Conservation (phyloP, 2,797 vertebrate genomes). For the Ctenosaura bakeri region DNA sequence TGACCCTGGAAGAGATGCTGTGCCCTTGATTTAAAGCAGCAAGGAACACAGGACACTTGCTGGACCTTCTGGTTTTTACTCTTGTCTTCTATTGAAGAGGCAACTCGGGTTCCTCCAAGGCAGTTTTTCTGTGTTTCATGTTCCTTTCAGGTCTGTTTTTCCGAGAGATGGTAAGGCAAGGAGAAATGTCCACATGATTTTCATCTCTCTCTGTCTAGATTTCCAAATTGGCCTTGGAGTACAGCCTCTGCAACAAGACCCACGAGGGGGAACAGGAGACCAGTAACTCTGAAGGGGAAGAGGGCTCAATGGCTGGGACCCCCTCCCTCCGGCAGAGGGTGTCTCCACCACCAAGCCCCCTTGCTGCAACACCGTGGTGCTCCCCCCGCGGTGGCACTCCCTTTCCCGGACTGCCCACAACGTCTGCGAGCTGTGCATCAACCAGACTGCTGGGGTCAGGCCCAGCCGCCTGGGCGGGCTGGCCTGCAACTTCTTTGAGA, state of each 20-base stretch:
- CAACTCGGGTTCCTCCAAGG: background rate
- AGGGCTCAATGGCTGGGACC: constrained; percentile 56
- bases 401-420: constrained; percentile 79
- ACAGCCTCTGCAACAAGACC: constrained; percentile 87
- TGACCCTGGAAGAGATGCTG: too few relatives aligned
- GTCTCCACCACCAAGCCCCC: constrained; percentile 56
- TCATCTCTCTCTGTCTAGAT: constrained; percentile 79
- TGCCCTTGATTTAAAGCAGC: too few relatives aligned
- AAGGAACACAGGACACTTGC: too few relatives aligned
- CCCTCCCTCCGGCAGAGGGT: constrained; percentile 21
- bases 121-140: background rate
- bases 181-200: background rate
- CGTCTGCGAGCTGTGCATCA: constrained; percentile 91
- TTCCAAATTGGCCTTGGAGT: constrained; percentile 90
- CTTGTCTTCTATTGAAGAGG: too few relatives aligned
- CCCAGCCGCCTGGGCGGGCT: constrained; percentile 74
- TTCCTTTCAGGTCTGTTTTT: background rate
- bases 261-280: constrained; percentile 64
- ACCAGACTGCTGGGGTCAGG: constrained; percentile 70
- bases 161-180: background rate
- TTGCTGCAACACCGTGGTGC: constrained; percentile 90
- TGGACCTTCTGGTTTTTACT: too few relatives aligned
- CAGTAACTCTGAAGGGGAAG: constrained; percentile 58
- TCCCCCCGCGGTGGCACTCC: constrained; percentile 80
- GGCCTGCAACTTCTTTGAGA: constrained; percentile 81